Evolutionary conservation across 2,113 vertebrate genomes (phyloP), one percentile per base, ranked within the genome.

Genomic region (Pagrus major): DNA sequence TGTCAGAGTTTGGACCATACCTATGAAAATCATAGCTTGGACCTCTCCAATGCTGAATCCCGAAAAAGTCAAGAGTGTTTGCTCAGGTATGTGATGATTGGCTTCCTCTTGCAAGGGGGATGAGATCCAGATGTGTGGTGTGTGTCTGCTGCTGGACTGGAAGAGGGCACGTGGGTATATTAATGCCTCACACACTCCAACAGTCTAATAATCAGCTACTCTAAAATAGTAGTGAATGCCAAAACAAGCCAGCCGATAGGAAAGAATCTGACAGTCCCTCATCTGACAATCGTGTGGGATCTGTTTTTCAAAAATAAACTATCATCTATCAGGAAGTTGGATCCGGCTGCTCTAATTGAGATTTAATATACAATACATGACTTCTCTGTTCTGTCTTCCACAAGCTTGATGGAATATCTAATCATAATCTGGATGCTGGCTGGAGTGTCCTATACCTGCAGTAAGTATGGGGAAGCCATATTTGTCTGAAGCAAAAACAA

Each of bases 71-170:
- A 78, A 71, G 73, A 79, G 71, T 71, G 77, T 76, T 76, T 77
- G 58, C 72, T 79, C 83, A 90, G 86, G 85, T 91, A 90, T 90
- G 83, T 86, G 83, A 83, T 81, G 76, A 80, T 78, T 85, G 67
- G 71, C 60, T 41, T 77, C 52, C 31, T 71, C 64, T 81, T 71
- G 66, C 33, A 56, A n/a, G 33, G 27, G 23, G 71, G 84, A 93
- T 91, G 81, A 88, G 83, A 90, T 91, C 84, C 92, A 93, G 89
- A 94, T 93, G 91, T 93, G 66, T 27, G 46, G 39, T 84, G 67
- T 84, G 67, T 72, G 80, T 89, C 76, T 70, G 74, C 75, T 80
- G 42, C 67, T 39, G 31, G 52, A 80, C 58, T 60, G 56, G 76
- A 81, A 63, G 66, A 75, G 74, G 75, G 52, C 33, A 81, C 42